Evolutionary conservation across 1,140 invertebrate species (phyloP).

Genomic region (Diprion similis): DNA sequence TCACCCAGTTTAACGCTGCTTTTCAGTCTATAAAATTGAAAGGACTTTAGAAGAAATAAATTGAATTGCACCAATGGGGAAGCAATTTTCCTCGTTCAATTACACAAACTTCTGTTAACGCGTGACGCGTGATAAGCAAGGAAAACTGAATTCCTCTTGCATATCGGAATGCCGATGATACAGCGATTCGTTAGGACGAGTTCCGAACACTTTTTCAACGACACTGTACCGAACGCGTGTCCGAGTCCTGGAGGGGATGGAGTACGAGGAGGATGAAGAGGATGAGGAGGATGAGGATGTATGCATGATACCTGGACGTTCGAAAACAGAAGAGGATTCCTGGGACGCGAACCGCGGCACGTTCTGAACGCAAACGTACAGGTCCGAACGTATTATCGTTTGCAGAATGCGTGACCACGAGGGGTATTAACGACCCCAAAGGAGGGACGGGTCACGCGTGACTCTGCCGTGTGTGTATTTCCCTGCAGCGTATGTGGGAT

Average conservation of each 20-base stretch:
- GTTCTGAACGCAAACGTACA: not conserved
- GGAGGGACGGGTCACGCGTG: not conserved
- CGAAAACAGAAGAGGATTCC: not conserved
- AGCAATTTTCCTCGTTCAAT: not conserved
- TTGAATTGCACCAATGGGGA: not conserved
- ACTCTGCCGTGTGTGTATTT: not conserved
- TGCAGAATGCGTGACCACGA: not conserved
- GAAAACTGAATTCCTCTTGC: too few relatives aligned
- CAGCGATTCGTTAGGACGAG: too few relatives aligned
- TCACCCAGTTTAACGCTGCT: not conserved
- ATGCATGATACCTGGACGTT: not conserved
- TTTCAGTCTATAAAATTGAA: conserved; percentile 1
- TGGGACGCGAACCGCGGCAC: not conserved
- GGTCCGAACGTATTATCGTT: not conserved
- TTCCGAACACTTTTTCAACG: too few relatives aligned
- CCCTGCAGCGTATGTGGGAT: too few relatives aligned
- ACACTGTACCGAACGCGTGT: too few relatives aligned
- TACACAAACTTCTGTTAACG: not conserved
- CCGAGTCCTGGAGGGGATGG: too few relatives aligned
- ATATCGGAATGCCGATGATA: too few relatives aligned
- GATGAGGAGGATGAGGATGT: too few relatives aligned
- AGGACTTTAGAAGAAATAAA: not conserved
- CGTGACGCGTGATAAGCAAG: too few relatives aligned
- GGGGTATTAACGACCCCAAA: not conserved
- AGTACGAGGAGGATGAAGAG: too few relatives aligned